phyloP scores from a whole-genome alignment of 2,888 invertebrate species.

The Ophion costatus region DNA sequence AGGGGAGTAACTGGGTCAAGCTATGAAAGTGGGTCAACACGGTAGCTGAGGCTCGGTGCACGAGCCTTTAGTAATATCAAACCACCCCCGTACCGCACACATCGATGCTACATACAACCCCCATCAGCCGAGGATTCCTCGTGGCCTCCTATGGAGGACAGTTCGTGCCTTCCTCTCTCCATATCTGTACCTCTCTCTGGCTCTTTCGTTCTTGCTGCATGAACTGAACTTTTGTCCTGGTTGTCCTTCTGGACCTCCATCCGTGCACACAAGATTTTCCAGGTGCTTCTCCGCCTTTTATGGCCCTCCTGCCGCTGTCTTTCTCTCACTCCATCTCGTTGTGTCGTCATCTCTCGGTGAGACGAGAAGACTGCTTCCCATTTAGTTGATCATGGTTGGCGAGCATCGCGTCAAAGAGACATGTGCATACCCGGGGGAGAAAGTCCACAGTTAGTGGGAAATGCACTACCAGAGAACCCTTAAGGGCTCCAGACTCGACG shows the following conservation, averaged over 20 bases:
- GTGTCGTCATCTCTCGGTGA: not conserved
- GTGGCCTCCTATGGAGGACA: conserved; percentile 21
- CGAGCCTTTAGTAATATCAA: conserved; percentile 59
- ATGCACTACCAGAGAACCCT: conserved; percentile 27
- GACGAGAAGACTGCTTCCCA: conserved; percentile 18
- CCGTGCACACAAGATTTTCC: conserved; percentile 11
- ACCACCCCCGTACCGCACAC: conserved; percentile 37
- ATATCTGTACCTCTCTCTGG: conserved; percentile 5
- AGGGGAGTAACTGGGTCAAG: conserved; percentile 58
- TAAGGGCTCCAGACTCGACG: conserved; percentile 28
- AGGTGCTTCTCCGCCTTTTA: not conserved
- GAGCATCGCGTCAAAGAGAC: conserved; percentile 22
- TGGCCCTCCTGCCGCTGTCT: not conserved
- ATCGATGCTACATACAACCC: conserved; percentile 25
- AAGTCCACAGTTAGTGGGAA: not conserved
- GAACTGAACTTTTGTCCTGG: conserved; percentile 41
- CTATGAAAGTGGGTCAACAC: conserved; percentile 60
- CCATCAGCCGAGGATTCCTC: conserved; percentile 50
- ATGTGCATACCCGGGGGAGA: not conserved
- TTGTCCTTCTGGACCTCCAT: conserved; percentile 38
- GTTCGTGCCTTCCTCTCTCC: not conserved
- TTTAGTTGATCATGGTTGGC: conserved; percentile 43
- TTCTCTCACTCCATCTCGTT: not conserved
- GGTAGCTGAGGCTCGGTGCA: conserved; percentile 36
- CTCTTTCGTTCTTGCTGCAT: conserved; percentile 7